A percentile compares a stretch with the other conserved stretches of the same genome.
Evolutionary conservation across 1,140 invertebrate genomes (phyloP).

Genomic region (Heliconius eleuchia): DNA sequence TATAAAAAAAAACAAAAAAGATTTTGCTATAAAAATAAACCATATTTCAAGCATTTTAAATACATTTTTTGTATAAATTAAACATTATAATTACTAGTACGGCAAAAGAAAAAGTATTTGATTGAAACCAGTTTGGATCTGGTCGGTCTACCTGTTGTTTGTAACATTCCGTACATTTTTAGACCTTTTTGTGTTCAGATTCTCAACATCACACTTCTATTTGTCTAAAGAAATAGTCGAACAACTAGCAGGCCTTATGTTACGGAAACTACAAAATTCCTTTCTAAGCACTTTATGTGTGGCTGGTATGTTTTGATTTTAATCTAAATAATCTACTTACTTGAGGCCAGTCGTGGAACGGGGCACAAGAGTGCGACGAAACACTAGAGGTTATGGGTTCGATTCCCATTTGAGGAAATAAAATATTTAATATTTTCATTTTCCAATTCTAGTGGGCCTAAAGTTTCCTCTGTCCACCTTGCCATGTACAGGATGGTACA

Average conservation of each 20-base stretch:
- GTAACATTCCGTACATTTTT: constrained; percentile 36
- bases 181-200: constrained; percentile 22
- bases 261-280: not conserved
- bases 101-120: constrained; percentile 11
- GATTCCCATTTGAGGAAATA: too few species aligned
- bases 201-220: not conserved
- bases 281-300: not conserved
- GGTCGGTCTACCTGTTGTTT: constrained; percentile 33
- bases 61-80: not conserved
- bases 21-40: not conserved
- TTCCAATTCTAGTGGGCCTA: too few species aligned
- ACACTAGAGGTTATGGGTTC: too few species aligned
- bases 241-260: not conserved
- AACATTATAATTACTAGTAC: constrained; percentile 8
- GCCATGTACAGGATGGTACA: too few species aligned
- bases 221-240: not conserved
- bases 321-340: too few species aligned
- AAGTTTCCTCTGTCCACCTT: too few species aligned
- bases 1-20: not conserved
- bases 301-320: not conserved
- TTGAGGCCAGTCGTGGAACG: too few species aligned
- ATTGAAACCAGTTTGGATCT: constrained; percentile 28
- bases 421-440: too few species aligned
- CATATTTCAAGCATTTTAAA: not conserved
- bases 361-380: too few species aligned